Evolutionary conservation across 2,113 vertebrate genomes (phyloP), one percentile per base, ranked within the genome.

Genomic region (Hypocryptadius cinnamomeus): DNA sequence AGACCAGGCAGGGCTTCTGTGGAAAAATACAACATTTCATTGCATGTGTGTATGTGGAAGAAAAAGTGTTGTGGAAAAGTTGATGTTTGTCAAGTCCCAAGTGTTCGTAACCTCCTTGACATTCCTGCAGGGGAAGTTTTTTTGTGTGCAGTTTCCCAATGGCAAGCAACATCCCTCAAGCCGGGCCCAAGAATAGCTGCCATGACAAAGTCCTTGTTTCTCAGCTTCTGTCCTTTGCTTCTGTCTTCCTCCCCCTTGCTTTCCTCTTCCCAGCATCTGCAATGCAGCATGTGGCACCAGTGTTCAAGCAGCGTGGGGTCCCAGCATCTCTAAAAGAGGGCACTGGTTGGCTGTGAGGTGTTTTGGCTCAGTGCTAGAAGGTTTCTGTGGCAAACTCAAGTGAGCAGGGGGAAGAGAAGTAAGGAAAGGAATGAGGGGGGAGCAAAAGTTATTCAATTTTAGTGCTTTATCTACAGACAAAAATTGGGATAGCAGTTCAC

Each of bases 391-490:
- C 37, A 24, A 74, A 39, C 8, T 56, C 16, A 21, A 51, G 35
- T 10, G 15, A 56, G 40, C 56, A 89, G 11, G 11, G 44, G 60
- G 33, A 61, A 78, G 39, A 59, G 21, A 13, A 31, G 19, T 31
- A 40, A 45, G 31, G 35, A 30, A 89, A 19, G 18, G 30, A 50
- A 65, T 50, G 27, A 50, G 23, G 11, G 28, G 28, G 44, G 13
- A 88, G 35, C 17, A 76, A 72, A 90, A 4, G 15, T 59, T 74
- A 80, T 63, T 92, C 0, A 51, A 81, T 86, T 94, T 92, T 81
- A 86, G 69, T 81, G 50, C 33, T 50, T 89, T 76, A 68, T 61
- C 53, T 94, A 24, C 63, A 76, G 51, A 95, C 85, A 95, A 96
- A 96, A 96, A 87, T 87, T 30, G 66, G 79, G 94, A 95, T 87